Conservation (phyloP, 2,797 vertebrate species). For the Lateolabrax maculatus region DNA sequence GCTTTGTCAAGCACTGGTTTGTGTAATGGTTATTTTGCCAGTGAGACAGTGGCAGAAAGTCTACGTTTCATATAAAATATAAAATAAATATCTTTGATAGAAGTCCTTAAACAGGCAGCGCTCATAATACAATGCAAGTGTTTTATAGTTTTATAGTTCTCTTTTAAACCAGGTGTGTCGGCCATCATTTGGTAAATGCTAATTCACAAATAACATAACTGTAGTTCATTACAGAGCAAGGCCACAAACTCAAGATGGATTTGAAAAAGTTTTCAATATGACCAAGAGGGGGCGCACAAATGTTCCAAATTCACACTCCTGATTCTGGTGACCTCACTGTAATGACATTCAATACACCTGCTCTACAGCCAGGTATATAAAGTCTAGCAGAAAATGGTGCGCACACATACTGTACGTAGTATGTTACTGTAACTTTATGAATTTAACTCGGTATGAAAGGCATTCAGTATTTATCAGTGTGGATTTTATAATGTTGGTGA, state of each 20-base stretch:
- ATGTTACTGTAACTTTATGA: not conserved
- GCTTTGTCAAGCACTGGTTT: not conserved
- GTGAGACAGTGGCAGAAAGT: not conserved
- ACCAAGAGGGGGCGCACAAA: conserved; percentile 70
- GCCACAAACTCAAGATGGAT: not conserved
- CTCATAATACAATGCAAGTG: not conserved
- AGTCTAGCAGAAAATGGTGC: not conserved
- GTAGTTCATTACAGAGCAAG: not conserved
- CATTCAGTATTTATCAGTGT: not conserved
- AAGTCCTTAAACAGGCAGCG: too few relatives aligned
- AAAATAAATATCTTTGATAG: not conserved
- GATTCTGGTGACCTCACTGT: not conserved
- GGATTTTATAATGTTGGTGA: not conserved
- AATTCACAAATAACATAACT: not conserved
- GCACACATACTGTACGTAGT: not conserved
- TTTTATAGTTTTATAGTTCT: not conserved
- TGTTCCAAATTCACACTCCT: conserved; percentile 28
- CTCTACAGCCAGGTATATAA: not conserved
- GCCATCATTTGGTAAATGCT: not conserved
- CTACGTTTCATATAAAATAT: conserved; percentile 26
- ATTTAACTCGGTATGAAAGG: not conserved
- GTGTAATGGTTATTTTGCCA: not conserved
- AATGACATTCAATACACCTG: conserved; percentile 25
- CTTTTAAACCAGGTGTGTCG: not conserved
- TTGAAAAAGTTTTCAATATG: conserved; percentile 25